phyloP scores from a whole-genome alignment of 2,113 vertebrate genomes.

The Pseudolaguvia tuberculata region DNA sequence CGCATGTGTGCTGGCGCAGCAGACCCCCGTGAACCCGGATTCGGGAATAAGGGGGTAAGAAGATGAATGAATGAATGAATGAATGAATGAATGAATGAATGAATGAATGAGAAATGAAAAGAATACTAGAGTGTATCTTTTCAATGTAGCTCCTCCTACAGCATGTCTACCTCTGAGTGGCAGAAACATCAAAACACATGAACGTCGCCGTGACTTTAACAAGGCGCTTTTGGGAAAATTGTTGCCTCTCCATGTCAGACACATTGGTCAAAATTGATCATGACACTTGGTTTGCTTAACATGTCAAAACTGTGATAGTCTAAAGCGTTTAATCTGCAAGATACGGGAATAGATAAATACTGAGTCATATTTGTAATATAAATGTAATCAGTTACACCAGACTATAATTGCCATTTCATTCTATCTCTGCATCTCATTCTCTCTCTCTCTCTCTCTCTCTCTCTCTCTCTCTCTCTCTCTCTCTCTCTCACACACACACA shows the following conservation, averaged over 20 bases:
- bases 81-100: too few species aligned
- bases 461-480: background rate
- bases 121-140: too few species aligned
- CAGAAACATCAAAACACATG: constrained; percentile 11
- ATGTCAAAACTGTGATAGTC: background rate
- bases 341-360: background rate
- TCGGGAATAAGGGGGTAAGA: too few species aligned
- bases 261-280: constrained; percentile 1
- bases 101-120: too few species aligned
- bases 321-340: background rate
- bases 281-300: background rate
- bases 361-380: background rate
- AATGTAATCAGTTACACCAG: too few species aligned
- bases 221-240: background rate
- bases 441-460: too few species aligned
- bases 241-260: background rate
- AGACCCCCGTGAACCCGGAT: too few species aligned
- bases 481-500: background rate
- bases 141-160: background rate
- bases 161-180: constrained; percentile 21
- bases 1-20: too few species aligned
- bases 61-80: too few species aligned
- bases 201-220: background rate
- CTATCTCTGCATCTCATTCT: too few species aligned
- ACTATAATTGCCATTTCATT: too few species aligned